Evolutionary conservation across 1,140 invertebrate genomes (phyloP).

Genomic region (Mya arenaria): DNA sequence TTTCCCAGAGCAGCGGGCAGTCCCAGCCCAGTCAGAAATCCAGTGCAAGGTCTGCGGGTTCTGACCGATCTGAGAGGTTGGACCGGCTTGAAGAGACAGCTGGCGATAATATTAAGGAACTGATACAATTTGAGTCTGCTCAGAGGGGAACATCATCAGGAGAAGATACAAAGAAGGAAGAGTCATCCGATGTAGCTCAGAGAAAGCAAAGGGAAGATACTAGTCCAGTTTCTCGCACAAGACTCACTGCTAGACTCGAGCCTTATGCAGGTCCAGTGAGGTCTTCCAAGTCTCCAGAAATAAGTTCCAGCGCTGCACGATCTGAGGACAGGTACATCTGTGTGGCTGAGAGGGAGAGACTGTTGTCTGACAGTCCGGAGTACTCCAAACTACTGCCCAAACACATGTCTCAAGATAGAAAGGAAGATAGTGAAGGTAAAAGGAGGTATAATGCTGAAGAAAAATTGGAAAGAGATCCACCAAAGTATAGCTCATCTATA

Average conservation of each 20-base stretch:
- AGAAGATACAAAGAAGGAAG: not conserved
- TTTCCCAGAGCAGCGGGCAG: not conserved
- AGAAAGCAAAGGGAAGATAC: no score
- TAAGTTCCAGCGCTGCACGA: not conserved
- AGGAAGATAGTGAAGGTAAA: not conserved
- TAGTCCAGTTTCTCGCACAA: slow-evolving; percentile 15
- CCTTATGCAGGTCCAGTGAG: slow-evolving; percentile 9
- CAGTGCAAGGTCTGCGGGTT: slow-evolving; percentile 5
- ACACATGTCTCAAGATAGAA: not conserved
- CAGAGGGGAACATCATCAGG: slow-evolving; percentile 17
- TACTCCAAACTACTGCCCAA: not conserved
- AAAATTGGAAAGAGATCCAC: slow-evolving; percentile 9
- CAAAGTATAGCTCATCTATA: not conserved
- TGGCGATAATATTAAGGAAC: slow-evolving; percentile 46
- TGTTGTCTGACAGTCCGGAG: slow-evolving; percentile 30
- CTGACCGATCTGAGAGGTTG: slow-evolving; percentile 28
- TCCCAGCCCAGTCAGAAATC: slow-evolving; percentile 19
- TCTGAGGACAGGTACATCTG: slow-evolving; percentile 20
- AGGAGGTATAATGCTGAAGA: not conserved
- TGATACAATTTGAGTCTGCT: slow-evolving; percentile 50
- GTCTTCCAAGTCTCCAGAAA: slow-evolving; percentile 22
- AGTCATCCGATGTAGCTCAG: slow-evolving; percentile 20
- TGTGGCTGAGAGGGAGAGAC: slow-evolving; percentile 39
- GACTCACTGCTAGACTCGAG: slow-evolving; percentile 34
- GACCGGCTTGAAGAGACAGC: slow-evolving; percentile 37